Percentiles rank a stretch among this genome's conserved stretches.
Conservation (phyloP, 2,113 vertebrate species). For the Silurus glanis region DNA sequence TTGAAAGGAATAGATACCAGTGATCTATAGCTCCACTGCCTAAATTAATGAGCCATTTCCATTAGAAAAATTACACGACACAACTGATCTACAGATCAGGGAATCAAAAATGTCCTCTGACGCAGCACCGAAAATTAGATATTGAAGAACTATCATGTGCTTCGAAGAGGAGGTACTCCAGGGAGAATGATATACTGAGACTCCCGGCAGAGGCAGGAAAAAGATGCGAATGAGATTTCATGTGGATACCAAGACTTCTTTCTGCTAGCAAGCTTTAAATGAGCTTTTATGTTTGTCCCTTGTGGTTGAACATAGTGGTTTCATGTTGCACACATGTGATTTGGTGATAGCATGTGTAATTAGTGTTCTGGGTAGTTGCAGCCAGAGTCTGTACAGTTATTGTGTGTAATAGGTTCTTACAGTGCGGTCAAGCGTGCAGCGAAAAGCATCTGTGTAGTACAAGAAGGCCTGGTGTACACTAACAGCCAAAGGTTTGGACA, state of each 20-base stretch:
- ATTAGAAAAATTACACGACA: conserved; percentile 74
- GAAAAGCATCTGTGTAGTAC: conserved; percentile 1
- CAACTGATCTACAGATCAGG: conserved; percentile 66
- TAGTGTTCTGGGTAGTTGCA: conserved; percentile 54
- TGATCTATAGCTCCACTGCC: conserved; percentile 56
- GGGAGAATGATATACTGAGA: conserved; percentile 33
- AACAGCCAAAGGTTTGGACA: neutral
- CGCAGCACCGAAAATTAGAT: conserved; percentile 65
- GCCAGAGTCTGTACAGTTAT: conserved; percentile 54
- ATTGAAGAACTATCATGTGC: conserved; percentile 68
- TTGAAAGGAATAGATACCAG: conserved; percentile 51
- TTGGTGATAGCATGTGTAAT: conserved; percentile 53
- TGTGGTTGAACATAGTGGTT: neutral
- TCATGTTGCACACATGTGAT: conserved; percentile 9
- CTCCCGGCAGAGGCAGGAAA: conserved; percentile 26
- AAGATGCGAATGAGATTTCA: conserved; percentile 24
- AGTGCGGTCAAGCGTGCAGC: conserved; percentile 42
- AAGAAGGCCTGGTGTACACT: neutral
- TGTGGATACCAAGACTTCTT: conserved; percentile 6
- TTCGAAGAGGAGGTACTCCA: conserved; percentile 61
- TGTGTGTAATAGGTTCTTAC: conserved; percentile 42
- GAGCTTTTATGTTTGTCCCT: neutral
- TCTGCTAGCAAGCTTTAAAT: neutral
- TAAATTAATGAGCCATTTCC: conserved; percentile 72
- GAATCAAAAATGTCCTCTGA: conserved; percentile 65